Evolutionary conservation across 1,140 invertebrate species (phyloP).

Genomic region (Conus ventricosus): DNA sequence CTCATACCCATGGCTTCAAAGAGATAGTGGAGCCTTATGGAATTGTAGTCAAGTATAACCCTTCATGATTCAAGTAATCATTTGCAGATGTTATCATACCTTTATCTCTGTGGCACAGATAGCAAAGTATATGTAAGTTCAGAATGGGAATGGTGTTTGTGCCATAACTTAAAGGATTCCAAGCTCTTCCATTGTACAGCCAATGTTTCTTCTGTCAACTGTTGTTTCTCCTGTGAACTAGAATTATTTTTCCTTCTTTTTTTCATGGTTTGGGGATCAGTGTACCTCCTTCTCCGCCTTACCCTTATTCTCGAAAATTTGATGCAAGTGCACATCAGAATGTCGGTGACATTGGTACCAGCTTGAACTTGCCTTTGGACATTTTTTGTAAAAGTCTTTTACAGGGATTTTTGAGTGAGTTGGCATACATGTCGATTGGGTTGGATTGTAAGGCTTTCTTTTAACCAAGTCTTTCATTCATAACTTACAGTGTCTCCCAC

Average conservation of each 20-base stretch:
- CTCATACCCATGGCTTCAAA: too few relatives aligned
- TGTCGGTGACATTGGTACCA: background rate
- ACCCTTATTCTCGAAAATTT: too few relatives aligned
- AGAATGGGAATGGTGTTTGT: background rate
- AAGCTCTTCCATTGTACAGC: background rate
- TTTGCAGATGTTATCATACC: too few relatives aligned
- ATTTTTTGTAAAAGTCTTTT: background rate
- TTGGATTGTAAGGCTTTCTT: background rate
- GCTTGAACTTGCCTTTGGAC: conserved; percentile 11
- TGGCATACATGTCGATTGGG: background rate
- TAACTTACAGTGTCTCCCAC: conserved; percentile 16
- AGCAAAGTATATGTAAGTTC: too few relatives aligned
- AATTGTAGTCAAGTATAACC: too few relatives aligned
- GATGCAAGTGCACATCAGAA: too few relatives aligned
- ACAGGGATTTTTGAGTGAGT: conserved; percentile 11
- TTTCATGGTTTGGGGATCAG: background rate
- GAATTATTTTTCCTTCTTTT: background rate
- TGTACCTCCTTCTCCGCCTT: too few relatives aligned
- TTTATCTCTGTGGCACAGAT: too few relatives aligned
- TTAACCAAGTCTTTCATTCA: conserved; percentile 13
- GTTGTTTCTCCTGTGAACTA: background rate
- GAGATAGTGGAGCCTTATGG: too few relatives aligned
- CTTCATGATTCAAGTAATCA: too few relatives aligned
- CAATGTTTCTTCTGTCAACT: background rate
- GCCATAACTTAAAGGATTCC: background rate